Evolutionary conservation across 2,888 invertebrate genomes (phyloP), one percentile per base, ranked within the genome.

Genomic region (Aleiodes alternator): DNA sequence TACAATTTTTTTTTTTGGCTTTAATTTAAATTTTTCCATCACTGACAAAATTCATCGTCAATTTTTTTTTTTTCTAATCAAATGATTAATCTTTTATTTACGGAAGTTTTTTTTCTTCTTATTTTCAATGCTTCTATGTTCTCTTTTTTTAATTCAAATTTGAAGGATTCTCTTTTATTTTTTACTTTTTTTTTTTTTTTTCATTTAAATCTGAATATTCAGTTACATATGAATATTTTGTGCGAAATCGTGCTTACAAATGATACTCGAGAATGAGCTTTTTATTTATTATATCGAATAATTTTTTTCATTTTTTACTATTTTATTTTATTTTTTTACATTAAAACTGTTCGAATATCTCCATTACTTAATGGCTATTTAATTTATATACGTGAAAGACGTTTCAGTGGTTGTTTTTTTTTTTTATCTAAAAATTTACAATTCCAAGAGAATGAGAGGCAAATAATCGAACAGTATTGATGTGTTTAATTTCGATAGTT

Each of bases 231-330:
- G 69, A 75, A 48, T 38, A 69, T 59, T 79, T 79, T 79, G 79
- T 79, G 79, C 79, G 76, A 69, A 77, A 66, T 66, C 69, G 73
- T 77, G 76, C 72, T 71, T 77, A 64, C 34, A 64, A 64, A 64
- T 64, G 64, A 48, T 64, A 64, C 16, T 64, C 64, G 48, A 48
- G 43, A 64, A 64, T 64, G 64, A 64, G 64, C 64, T 34, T 43
- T 61, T 43, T 61, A 61, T 61, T 38, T 38, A 48, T 43, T 4
- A 8, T 64, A 48, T 34, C n/a, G n/a, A 43, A 29, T 23, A 43
- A 43, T 48, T 16, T 43, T 43, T 38, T 59, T n/a, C 7, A 14
- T 12, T 57, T 9, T 9, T 23, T 23, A 2, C 23, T 23, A 23
- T 23, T n/a, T n/a, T n/a, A 9, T 64, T 31, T 34, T 6, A 43